Percentiles rank a stretch among this genome's conserved stretches.
These are phyloP conservation scores for Chlorodrepanis virens DNA, from an alignment of 2,113 vertebrate genomes.

Conservation along the genomic window DNA sequence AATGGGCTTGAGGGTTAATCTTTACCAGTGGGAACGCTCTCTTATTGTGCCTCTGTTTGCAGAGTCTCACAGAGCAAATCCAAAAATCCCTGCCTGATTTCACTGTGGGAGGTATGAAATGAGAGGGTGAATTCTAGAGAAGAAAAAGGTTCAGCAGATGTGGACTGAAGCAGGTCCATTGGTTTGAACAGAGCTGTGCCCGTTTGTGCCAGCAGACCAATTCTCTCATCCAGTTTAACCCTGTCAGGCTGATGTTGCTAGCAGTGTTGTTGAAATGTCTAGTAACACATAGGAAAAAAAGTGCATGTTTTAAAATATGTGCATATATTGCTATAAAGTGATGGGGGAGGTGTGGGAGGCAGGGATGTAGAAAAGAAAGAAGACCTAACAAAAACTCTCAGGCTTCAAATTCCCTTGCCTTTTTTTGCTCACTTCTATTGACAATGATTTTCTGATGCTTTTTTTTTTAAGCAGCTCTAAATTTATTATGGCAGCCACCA, in stretches of 20 bases:
- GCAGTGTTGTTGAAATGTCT: neutral
- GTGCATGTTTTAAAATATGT: neutral
- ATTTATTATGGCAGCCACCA: neutral
- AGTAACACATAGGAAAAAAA: neutral
- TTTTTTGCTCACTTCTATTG: neutral
- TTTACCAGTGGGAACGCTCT: fast-evolving
- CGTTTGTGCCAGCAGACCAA: neutral
- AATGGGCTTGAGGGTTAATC: fast-evolving
- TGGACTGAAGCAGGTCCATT: neutral
- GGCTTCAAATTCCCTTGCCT: neutral
- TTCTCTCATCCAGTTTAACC: neutral
- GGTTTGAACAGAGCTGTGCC: neutral
- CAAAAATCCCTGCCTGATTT: neutral
- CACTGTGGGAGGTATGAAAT: neutral
- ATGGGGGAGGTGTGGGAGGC: fast-evolving
- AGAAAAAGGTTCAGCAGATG: neutral
- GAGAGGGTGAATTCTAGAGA: neutral
- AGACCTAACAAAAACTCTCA: neutral
- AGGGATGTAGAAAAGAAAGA: neutral
- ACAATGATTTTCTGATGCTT: neutral
- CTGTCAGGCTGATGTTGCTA: neutral
- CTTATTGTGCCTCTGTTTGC: neutral
- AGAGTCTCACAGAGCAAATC: neutral
- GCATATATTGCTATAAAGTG: neutral
- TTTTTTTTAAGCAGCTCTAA: neutral